Evolutionary conservation across 2,888 invertebrate genomes (phyloP).

Genomic region (Mactromeris polynyma): DNA sequence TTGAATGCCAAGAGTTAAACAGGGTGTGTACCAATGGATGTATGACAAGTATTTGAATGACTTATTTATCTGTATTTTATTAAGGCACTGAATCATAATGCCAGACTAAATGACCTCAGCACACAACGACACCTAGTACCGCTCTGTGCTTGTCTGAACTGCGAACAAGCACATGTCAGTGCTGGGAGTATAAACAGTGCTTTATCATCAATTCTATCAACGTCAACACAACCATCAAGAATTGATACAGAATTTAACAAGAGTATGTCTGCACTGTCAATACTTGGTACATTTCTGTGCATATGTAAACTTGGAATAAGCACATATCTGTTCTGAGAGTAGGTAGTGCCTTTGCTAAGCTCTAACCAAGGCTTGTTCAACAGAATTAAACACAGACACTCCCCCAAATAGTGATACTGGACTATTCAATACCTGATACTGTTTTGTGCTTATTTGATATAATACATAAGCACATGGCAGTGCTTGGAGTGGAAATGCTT

Average conservation of each 20-base stretch:
- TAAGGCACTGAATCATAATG: no score
- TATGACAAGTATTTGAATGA: not conserved
- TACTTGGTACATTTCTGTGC: not conserved
- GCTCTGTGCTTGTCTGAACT: not conserved
- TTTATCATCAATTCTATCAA: not conserved
- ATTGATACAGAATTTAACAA: not conserved
- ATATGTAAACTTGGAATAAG: not conserved
- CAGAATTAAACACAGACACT: not conserved
- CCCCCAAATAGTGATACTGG: no score
- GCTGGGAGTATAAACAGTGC: not conserved
- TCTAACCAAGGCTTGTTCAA: not conserved
- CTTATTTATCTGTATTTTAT: no score
- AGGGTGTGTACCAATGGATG: no score
- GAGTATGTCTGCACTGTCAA: not conserved
- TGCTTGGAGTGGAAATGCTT: not conserved
- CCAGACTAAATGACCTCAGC: no score
- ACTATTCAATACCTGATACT: not conserved
- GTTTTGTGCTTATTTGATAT: not conserved
- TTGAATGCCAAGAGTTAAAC: no score
- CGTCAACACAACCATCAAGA: not conserved
- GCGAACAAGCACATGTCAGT: conserved; percentile 7
- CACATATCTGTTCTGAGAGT: not conserved
- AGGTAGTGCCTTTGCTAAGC: no score
- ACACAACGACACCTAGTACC: not conserved
- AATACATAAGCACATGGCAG: no score